Evolutionary conservation across 2,113 vertebrate genomes (phyloP).

Genomic region (Puntigrus tetrazona): DNA sequence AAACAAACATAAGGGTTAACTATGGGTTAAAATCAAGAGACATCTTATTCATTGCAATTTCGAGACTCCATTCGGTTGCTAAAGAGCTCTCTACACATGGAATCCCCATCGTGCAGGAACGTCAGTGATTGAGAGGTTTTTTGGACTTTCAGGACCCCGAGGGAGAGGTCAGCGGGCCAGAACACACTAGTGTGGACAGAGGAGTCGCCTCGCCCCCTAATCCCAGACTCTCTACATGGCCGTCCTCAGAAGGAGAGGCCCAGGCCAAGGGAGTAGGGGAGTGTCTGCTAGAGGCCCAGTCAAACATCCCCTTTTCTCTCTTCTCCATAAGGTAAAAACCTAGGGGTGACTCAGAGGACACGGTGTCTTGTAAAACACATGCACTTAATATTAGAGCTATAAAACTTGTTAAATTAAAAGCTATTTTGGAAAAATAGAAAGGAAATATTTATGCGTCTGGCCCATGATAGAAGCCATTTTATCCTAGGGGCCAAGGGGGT

Average conservation of each 20-base stretch:
- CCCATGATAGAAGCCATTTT: constrained; percentile 85
- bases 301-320: constrained; percentile 44
- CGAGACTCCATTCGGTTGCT: not conserved
- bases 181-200: constrained; percentile 30
- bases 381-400: constrained; percentile 95
- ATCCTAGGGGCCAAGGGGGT: constrained; percentile 75
- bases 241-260: constrained; percentile 41
- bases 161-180: constrained; percentile 42
- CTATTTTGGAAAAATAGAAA: constrained; percentile 94
- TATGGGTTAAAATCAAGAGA: constrained; percentile 1
- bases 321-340: constrained; percentile 74
- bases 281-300: constrained; percentile 47
- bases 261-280: constrained; percentile 34
- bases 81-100: constrained; percentile 14
- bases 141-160: constrained; percentile 31
- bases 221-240: constrained; percentile 35
- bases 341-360: constrained; percentile 92
- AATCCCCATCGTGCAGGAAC: constrained; percentile 29
- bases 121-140: constrained; percentile 30
- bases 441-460: constrained; percentile 93
- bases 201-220: constrained; percentile 37
- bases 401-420: constrained; percentile 99
- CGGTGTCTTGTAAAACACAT: constrained; percentile 96
- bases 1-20: constrained; percentile 46
- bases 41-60: constrained; percentile 3